Evolutionary conservation across 2,113 vertebrate species (phyloP).

Genomic region (Mesembrinibis cayennensis): DNA sequence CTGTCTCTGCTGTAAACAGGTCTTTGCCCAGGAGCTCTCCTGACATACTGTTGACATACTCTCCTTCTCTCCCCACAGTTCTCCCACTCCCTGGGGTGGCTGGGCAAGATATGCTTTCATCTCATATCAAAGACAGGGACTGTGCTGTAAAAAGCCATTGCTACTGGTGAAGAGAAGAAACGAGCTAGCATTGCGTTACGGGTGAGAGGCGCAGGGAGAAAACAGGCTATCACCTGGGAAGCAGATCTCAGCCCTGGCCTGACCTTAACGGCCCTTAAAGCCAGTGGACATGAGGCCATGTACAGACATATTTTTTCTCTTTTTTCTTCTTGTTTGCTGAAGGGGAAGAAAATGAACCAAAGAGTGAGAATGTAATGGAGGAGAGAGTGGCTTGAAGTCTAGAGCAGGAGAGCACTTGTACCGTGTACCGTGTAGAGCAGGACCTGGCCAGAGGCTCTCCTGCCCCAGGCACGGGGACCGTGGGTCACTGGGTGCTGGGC

Average conservation of each 20-base stretch:
- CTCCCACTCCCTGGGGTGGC: neutral
- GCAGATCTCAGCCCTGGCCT: neutral
- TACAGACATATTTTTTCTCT: neutral
- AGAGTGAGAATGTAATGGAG: neutral
- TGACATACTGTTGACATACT: neutral
- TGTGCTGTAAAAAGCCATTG: neutral
- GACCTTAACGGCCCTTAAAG: neutral
- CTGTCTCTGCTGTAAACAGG: neutral
- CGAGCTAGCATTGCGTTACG: fast-evolving
- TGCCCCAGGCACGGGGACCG: neutral
- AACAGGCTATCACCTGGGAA: neutral
- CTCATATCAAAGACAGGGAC: neutral
- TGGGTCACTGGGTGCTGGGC: neutral
- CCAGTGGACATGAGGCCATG: neutral
- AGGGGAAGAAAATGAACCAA: neutral
- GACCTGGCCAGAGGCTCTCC: neutral
- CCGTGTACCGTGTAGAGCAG: neutral
- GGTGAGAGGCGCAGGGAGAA: neutral
- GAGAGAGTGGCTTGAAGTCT: neutral
- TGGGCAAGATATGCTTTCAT: neutral
- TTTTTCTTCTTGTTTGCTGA: neutral
- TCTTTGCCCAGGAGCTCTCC: neutral
- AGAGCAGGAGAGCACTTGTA: neutral
- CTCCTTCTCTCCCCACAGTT: neutral
- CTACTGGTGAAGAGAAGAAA: neutral